Evolutionary conservation across 1,140 invertebrate species (phyloP).

Genomic region (Monomorium pharaonis): DNA sequence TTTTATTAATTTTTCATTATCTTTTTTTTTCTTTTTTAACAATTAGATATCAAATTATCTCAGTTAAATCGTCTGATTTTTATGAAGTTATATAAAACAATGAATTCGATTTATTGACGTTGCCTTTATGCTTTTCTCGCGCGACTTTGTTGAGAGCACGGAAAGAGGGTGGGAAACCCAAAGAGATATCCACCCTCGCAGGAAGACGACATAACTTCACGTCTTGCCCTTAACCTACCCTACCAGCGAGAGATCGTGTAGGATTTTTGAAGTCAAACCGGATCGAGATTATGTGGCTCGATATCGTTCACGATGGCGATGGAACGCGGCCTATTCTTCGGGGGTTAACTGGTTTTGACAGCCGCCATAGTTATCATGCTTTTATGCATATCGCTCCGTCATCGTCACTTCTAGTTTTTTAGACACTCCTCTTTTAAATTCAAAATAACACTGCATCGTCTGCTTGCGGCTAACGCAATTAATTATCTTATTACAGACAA

Average conservation of each 20-base stretch:
- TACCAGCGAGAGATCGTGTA: slow-evolving; percentile 33
- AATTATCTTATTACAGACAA: neutral
- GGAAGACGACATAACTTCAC: slow-evolving; percentile 74
- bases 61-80: slow-evolving; percentile 60
- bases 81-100: slow-evolving; percentile 35
- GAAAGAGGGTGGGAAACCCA: slow-evolving; percentile 68
- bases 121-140: slow-evolving; percentile 44
- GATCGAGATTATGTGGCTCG: slow-evolving; percentile 73
- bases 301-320: slow-evolving; percentile 67
- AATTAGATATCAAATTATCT: slow-evolving; percentile 63
- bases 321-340: slow-evolving; percentile 63
- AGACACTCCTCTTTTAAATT: neutral
- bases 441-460: neutral
- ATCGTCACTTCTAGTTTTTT: slow-evolving; percentile 22
- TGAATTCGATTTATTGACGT: slow-evolving; percentile 39
- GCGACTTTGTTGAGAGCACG: neutral
- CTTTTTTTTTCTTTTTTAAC: slow-evolving; percentile 38
- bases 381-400: slow-evolving; percentile 56
- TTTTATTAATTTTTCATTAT: slow-evolving; percentile 69
- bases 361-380: slow-evolving; percentile 55
- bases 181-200: slow-evolving; percentile 57
- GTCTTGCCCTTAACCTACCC: slow-evolving; percentile 69
- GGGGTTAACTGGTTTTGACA: slow-evolving; percentile 70
- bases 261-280: slow-evolving; percentile 68
- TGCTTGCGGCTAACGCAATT: neutral